Percentiles rank a stretch among this genome's conserved stretches.
Conservation (phyloP, 2,113 vertebrate genomes). For the Hippocampus zosterae region DNA sequence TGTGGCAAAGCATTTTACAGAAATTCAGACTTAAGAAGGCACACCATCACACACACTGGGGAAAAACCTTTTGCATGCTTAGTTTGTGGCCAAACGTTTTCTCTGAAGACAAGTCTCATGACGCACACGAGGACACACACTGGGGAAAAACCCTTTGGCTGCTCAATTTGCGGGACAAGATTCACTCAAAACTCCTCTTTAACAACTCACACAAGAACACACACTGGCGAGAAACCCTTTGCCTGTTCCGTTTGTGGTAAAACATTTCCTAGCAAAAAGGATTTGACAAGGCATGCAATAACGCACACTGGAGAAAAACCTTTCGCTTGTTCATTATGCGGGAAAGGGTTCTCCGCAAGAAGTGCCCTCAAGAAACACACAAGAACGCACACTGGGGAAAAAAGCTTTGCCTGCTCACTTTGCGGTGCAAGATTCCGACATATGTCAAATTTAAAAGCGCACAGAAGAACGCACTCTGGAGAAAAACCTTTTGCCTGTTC, state of each 20-base stretch:
- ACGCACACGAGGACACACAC: too few relatives aligned
- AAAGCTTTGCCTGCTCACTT: not conserved
- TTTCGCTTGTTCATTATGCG: not conserved
- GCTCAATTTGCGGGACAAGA: not conserved
- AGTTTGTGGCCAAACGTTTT: too few relatives aligned
- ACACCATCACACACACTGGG: too few relatives aligned
- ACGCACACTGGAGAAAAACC: not conserved
- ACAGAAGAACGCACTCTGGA: not conserved
- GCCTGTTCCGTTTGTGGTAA: not conserved
- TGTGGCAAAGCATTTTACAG: too few relatives aligned
- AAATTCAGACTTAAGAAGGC: too few relatives aligned
- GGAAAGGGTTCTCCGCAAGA: not conserved
- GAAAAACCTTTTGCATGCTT: too few relatives aligned
- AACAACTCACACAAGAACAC: not conserved
- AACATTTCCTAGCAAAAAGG: too few relatives aligned
- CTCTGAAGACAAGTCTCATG: too few relatives aligned
- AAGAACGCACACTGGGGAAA: not conserved
- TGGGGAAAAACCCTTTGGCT: too few relatives aligned
- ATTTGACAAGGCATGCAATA: too few relatives aligned
- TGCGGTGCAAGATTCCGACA: not conserved
- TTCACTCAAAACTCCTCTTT: not conserved
- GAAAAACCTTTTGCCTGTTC: not conserved
- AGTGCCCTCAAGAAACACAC: not conserved
- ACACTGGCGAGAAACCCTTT: not conserved
- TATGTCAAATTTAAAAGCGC: not conserved